Evolutionary conservation across 2,113 vertebrate genomes (phyloP).

Genomic region (Channa argus): DNA sequence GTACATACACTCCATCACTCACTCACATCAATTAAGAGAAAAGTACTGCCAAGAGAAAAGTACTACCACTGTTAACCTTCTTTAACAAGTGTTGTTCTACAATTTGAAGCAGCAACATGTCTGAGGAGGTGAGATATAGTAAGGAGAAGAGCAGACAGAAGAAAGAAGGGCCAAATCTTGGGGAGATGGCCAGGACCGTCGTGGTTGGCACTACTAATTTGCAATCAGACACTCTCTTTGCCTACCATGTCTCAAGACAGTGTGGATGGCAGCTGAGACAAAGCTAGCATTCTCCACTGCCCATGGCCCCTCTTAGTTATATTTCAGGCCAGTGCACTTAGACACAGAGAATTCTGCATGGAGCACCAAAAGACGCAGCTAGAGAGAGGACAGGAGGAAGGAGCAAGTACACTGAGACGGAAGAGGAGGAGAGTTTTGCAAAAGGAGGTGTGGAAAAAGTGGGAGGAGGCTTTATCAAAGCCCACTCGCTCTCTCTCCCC

Average conservation of each 20-base stretch:
- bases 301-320: slow-evolving; percentile 77
- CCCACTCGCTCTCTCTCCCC: slow-evolving; percentile 52
- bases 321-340: slow-evolving; percentile 82
- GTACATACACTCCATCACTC: background rate
- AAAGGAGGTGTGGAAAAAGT: slow-evolving; percentile 44
- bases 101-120: slow-evolving; percentile 10
- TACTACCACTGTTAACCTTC: background rate
- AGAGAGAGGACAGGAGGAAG: slow-evolving; percentile 62
- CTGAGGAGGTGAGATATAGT: background rate
- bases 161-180: background rate
- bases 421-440: slow-evolving; percentile 29
- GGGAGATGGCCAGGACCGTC: slow-evolving; percentile 46
- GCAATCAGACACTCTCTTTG: slow-evolving; percentile 80
- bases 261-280: slow-evolving; percentile 82
- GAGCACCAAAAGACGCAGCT: slow-evolving; percentile 67
- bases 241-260: slow-evolving; percentile 76
- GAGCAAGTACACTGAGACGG: slow-evolving; percentile 40
- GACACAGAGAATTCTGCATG: slow-evolving; percentile 75
- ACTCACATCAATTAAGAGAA: slow-evolving; percentile 25
- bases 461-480: slow-evolving; percentile 64
- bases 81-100: background rate
- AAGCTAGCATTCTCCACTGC: slow-evolving; percentile 78
- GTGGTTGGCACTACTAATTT: slow-evolving; percentile 75
- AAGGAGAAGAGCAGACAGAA: background rate
- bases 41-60: slow-evolving; percentile 9